phyloP scores from a whole-genome alignment of 1,140 invertebrate genomes.

The Drosophila lowei region DNA sequence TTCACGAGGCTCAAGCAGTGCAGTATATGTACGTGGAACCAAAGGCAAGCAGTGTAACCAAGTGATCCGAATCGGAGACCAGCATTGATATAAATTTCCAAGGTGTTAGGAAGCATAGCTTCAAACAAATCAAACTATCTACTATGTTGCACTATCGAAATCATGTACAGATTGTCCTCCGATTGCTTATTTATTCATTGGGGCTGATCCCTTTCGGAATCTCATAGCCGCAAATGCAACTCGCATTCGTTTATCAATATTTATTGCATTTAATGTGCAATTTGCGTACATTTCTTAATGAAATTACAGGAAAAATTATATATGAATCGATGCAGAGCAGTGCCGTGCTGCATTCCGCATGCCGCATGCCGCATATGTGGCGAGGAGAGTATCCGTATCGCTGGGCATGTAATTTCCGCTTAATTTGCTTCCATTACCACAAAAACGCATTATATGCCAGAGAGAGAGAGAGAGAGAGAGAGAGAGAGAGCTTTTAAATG shows the following conservation, averaged over 20 bases:
- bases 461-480: not conserved
- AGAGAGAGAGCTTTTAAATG: conserved; percentile 61
- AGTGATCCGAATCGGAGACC: too few species aligned
- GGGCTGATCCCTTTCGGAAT: not conserved
- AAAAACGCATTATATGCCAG: conserved; percentile 71
- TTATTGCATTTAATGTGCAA: conserved; percentile 54
- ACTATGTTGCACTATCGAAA: too few species aligned
- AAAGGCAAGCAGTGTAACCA: too few species aligned
- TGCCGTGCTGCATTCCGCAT: conserved; percentile 25
- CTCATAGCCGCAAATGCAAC: too few species aligned
- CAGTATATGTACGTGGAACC: too few species aligned
- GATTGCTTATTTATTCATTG: conserved; percentile 13
- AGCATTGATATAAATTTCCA: too few species aligned
- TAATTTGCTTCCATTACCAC: conserved; percentile 79
- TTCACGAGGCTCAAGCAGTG: too few species aligned
- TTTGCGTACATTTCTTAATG: conserved; percentile 63
- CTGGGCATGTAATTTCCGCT: conserved; percentile 71
- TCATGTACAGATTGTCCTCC: too few species aligned
- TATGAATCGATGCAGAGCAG: conserved; percentile 67
- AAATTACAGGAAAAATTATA: conserved; percentile 62
- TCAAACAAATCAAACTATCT: too few species aligned
- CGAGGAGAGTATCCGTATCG: conserved; percentile 64
- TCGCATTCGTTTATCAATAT: conserved; percentile 48
- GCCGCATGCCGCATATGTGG: conserved; percentile 38
- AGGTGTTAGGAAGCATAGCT: too few species aligned